These are phyloP conservation scores for Caenorhabditis remanei DNA, from an alignment of 1,140 invertebrate genomes.

Conservation along the genomic window DNA sequence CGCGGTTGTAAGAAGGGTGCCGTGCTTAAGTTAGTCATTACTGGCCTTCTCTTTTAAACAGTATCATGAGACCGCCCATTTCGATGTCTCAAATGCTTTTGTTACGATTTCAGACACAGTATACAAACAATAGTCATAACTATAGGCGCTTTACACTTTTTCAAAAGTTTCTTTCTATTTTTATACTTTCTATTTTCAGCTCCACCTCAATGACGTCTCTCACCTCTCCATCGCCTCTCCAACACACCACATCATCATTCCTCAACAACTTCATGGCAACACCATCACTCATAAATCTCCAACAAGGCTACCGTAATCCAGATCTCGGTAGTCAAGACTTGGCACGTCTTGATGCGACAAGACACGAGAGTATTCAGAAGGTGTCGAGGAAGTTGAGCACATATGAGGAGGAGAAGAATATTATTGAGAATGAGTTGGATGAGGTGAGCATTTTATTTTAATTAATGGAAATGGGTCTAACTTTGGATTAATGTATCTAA, in stretches of 20 bases:
- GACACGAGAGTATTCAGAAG: constrained; percentile 45
- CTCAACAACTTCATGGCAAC: constrained; percentile 50
- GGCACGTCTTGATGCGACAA: constrained; percentile 5
- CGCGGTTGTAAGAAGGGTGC: too few species aligned
- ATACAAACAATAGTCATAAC: constrained; percentile 23
- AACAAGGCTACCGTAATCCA: constrained; percentile 57
- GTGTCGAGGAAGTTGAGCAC: not conserved
- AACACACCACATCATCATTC: constrained; percentile 50
- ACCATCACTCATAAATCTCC: constrained; percentile 48
- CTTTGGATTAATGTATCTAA: too few species aligned
- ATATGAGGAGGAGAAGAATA: constrained; percentile 24
- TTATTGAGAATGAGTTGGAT: constrained; percentile 3
- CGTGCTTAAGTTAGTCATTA: too few species aligned
- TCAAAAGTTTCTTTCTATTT: not conserved
- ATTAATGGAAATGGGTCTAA: not conserved
- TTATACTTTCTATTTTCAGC: not conserved
- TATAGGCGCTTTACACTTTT: not conserved
- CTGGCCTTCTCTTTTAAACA: too few species aligned
- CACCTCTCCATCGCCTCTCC: constrained; percentile 33
- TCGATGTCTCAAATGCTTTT: not conserved
- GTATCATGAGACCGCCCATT: too few species aligned
- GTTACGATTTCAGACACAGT: not conserved
- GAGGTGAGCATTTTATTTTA: not conserved
- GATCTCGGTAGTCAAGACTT: constrained; percentile 54
- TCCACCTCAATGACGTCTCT: constrained; percentile 56